Conservation (phyloP, 35 echinoderm and acorn worm species). For the Amphiura filiformis region DNA sequence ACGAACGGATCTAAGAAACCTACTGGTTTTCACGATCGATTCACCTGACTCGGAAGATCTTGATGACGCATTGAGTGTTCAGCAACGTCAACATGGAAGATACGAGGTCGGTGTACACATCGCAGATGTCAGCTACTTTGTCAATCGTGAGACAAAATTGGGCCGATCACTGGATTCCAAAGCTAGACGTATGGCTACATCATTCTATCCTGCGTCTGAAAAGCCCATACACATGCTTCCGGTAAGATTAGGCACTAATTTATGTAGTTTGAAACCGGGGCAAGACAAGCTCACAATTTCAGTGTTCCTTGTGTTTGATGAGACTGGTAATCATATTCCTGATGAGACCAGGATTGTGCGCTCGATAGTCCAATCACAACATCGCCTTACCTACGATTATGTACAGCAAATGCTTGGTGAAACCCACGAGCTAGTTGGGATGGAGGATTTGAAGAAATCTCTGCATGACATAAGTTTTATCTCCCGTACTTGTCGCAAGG, state of each 20-base stretch:
- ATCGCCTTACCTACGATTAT: conserved; percentile 59
- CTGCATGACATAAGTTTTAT: conserved; percentile 21
- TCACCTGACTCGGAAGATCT: conserved; percentile 50
- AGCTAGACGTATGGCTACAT: conserved; percentile 50
- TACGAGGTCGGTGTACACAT: conserved; percentile 86
- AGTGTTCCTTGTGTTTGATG: conserved; percentile 34
- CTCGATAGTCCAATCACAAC: conserved; percentile 55
- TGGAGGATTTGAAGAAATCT: not conserved
- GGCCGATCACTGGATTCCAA: conserved; percentile 71
- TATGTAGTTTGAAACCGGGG: conserved; percentile 48
- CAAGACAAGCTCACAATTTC: conserved; percentile 60
- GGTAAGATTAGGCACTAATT: conserved; percentile 20
- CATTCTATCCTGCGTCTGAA: conserved; percentile 55
- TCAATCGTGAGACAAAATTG: conserved; percentile 10
- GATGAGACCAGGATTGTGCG: conserved; percentile 16
- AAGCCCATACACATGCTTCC: conserved; percentile 85
- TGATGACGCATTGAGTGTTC: conserved; percentile 65
- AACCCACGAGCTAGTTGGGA: not conserved
- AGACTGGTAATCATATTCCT: conserved; percentile 12
- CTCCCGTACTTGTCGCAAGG: conserved; percentile 7
- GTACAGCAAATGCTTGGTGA: conserved; percentile 39
- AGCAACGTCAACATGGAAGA: conserved; percentile 3
- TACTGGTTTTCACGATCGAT: conserved; percentile 69
- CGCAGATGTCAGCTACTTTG: conserved; percentile 86
- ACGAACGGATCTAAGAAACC: conserved; percentile 47